Evolutionary conservation across 2,888 invertebrate genomes (phyloP).

Genomic region (Trissolcus brochymenae): DNA sequence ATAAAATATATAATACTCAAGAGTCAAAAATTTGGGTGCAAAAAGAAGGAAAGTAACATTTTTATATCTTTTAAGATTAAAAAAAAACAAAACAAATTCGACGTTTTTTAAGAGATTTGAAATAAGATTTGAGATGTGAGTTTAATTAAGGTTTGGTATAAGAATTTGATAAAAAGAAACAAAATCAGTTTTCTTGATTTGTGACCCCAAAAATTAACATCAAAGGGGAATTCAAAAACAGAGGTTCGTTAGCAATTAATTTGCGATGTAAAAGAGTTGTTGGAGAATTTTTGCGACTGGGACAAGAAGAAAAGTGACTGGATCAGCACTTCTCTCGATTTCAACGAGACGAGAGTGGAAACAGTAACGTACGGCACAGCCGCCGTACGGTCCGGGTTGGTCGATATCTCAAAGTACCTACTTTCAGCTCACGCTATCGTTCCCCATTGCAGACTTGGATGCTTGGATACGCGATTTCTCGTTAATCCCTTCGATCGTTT

Average conservation of each 20-base stretch:
- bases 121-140: neutral
- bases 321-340: conserved; percentile 62
- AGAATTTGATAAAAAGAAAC: neutral
- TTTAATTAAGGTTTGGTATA: too few species aligned
- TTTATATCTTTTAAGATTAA: too few species aligned
- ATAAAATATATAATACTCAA: too few species aligned
- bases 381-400: conserved; percentile 66
- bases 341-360: conserved; percentile 63
- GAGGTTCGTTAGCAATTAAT: neutral
- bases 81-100: too few species aligned
- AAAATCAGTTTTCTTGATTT: neutral
- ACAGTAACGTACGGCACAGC: conserved; percentile 64
- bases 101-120: neutral
- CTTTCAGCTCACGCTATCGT: conserved; percentile 65
- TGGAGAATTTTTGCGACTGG: conserved; percentile 2
- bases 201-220: too few species aligned
- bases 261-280: neutral
- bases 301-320: conserved; percentile 14
- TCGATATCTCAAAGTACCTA: conserved; percentile 74
- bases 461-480: conserved; percentile 34
- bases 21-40: too few species aligned
- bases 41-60: too few species aligned
- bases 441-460: conserved; percentile 54
- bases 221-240: neutral
- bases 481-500: conserved; percentile 14